A percentile compares a stretch with the other conserved stretches of the same genome.
Conservation (phyloP, 2,113 vertebrate species). For the Microtus richardsoni region DNA sequence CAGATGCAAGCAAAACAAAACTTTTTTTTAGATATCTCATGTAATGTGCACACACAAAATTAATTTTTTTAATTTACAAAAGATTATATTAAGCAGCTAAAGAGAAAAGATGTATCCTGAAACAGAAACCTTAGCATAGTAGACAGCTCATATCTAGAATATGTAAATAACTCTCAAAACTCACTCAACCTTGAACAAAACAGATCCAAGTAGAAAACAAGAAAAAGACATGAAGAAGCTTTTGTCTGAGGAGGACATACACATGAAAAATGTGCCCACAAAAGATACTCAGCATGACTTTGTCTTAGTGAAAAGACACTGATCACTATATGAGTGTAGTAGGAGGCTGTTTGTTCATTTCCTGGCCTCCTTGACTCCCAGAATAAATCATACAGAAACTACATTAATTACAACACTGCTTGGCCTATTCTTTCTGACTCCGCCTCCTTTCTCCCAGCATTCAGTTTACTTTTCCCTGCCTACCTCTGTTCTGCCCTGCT, state of each 20-base stretch:
- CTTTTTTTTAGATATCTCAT: neutral
- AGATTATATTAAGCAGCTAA: neutral
- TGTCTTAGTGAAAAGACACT: neutral
- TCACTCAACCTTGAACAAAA: neutral
- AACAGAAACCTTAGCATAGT: neutral
- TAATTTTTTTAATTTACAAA: conserved; percentile 24
- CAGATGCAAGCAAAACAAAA: neutral
- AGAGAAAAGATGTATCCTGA: conserved; percentile 1
- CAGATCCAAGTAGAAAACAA: neutral
- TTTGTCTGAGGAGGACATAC: neutral
- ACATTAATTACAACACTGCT: too few relatives aligned
- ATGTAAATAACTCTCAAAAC: conserved; percentile 29
- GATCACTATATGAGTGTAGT: neutral
- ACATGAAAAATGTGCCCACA: neutral
- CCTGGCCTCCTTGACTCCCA: too few relatives aligned
- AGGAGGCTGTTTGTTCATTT: too few relatives aligned
- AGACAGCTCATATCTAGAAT: neutral
- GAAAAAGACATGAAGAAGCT: conserved; percentile 2
- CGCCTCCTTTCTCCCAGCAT: too few relatives aligned
- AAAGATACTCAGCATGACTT: neutral
- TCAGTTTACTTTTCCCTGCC: too few relatives aligned
- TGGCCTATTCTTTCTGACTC: too few relatives aligned
- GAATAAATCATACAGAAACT: too few relatives aligned
- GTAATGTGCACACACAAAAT: neutral
- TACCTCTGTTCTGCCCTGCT: too few relatives aligned